phyloP scores from a whole-genome alignment of 1,140 invertebrate genomes.

The Cydia fagiglandana region DNA sequence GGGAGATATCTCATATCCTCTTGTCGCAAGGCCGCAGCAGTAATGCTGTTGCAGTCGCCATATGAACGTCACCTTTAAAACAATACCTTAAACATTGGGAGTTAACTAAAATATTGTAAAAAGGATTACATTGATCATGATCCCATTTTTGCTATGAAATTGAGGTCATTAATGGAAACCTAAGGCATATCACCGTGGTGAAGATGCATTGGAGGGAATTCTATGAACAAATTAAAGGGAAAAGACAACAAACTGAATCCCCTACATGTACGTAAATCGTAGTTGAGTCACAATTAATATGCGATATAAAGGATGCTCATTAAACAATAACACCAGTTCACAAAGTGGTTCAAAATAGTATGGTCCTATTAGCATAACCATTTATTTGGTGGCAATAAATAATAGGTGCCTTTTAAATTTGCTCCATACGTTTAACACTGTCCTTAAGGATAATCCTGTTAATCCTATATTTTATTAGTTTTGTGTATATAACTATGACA shows the following conservation, averaged over 20 bases:
- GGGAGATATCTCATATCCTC: too few species aligned
- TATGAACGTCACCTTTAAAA: too few species aligned
- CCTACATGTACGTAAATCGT: conserved; percentile 13
- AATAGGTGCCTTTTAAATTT: conserved; percentile 30
- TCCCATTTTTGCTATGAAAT: too few species aligned
- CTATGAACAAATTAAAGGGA: conserved; percentile 4
- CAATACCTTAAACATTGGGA: too few species aligned
- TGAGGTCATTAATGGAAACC: too few species aligned
- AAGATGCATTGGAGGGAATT: not conserved
- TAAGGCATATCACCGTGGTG: not conserved
- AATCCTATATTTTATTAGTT: not conserved
- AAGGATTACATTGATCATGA: too few species aligned
- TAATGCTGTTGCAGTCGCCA: too few species aligned
- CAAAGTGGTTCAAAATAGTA: conserved; percentile 26
- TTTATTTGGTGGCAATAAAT: conserved; percentile 22
- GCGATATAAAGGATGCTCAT: not conserved
- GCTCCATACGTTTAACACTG: not conserved
- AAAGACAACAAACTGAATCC: not conserved
- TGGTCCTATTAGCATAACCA: conserved; percentile 26
- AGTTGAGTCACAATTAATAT: conserved; percentile 20
- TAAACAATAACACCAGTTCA: conserved; percentile 15
- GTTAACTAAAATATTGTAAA: too few species aligned
- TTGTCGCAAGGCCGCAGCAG: too few species aligned
- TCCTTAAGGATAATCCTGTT: not conserved
- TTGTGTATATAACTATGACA: not conserved